phyloP scores from a whole-genome alignment of 2,113 vertebrate genomes.

The Actenoides lindsayi region DNA sequence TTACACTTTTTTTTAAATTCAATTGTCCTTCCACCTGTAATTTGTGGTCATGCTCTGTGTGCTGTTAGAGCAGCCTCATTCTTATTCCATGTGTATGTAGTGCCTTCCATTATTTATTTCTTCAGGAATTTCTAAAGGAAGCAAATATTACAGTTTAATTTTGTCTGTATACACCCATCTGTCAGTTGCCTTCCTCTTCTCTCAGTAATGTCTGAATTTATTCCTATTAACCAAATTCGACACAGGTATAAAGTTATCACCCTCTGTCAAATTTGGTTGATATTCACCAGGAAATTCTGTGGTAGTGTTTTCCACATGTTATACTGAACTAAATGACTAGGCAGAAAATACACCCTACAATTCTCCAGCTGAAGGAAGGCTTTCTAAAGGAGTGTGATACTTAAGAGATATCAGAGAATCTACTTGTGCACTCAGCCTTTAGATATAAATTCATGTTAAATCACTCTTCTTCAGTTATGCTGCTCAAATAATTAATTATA shows the following conservation, averaged over 20 bases:
- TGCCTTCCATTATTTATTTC: slow-evolving; percentile 2
- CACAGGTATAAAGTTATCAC: background rate
- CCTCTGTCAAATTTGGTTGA: background rate
- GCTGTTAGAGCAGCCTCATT: background rate
- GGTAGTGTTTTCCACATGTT: background rate
- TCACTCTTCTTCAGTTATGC: background rate
- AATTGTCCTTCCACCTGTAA: background rate
- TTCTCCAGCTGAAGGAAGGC: background rate
- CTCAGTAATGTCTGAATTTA: background rate
- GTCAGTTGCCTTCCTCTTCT: slow-evolving; percentile 9
- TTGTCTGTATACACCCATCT: slow-evolving; percentile 38
- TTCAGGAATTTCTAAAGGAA: slow-evolving; percentile 24
- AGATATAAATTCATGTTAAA: background rate
- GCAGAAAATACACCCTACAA: background rate
- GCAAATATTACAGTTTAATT: background rate
- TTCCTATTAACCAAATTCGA: background rate
- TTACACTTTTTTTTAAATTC: background rate
- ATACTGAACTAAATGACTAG: background rate
- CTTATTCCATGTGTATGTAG: background rate
- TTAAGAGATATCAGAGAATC: background rate
- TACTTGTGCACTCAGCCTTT: background rate
- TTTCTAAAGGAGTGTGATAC: background rate
- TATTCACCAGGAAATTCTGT: background rate
- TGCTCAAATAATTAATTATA: background rate
- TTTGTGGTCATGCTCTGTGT: background rate